These are phyloP conservation scores for Melinaea menophilus DNA, from an alignment of 2,888 invertebrate species.

Conservation along the genomic window DNA sequence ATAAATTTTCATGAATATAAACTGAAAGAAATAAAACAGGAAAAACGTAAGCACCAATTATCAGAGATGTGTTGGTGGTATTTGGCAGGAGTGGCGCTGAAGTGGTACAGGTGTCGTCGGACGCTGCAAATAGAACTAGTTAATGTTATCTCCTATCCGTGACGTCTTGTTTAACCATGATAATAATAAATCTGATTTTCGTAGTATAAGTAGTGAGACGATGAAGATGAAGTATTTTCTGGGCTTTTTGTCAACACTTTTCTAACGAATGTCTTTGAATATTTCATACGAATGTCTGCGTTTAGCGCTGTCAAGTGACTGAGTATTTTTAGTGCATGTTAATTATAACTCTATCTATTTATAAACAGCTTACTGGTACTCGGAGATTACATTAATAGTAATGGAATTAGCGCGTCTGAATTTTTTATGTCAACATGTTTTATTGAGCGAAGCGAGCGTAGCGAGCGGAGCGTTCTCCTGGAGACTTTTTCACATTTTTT, in stretches of 20 bases:
- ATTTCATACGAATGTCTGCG: no score
- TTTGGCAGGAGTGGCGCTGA: conserved; percentile 1
- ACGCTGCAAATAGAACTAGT: conserved; percentile 4
- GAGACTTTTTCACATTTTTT: no score
- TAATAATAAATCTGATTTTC: not conserved
- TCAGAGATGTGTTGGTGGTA: not conserved
- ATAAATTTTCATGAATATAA: no score
- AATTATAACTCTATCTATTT: conserved; percentile 1
- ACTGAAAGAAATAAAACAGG: not conserved
- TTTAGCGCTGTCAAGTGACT: not conserved
- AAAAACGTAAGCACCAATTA: conserved; percentile 2
- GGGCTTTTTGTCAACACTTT: no score
- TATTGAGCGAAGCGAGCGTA: no score
- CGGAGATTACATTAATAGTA: not conserved
- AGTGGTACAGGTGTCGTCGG: conserved; percentile 3
- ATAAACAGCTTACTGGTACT: not conserved
- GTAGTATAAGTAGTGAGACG: no score
- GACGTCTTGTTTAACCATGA: not conserved
- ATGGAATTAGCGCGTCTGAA: no score
- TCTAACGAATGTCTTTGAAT: no score
- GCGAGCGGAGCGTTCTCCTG: no score
- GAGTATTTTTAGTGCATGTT: not conserved
- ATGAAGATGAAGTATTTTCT: no score
- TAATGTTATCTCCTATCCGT: not conserved
- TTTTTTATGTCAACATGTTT: no score